Conservation (phyloP, 2,797 vertebrate species). For the Lagodon rhomboides region DNA sequence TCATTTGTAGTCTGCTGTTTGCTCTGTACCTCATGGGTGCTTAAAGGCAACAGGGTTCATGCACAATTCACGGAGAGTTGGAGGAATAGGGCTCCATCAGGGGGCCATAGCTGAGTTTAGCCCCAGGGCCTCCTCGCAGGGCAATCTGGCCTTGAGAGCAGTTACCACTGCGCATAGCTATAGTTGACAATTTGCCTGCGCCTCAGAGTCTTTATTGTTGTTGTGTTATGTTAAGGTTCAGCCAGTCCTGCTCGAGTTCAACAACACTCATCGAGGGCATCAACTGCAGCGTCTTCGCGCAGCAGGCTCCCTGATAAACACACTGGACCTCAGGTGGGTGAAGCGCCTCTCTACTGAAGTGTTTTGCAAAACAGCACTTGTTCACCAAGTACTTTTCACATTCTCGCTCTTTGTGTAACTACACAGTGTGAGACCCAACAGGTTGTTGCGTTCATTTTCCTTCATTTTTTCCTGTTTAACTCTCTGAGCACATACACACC, state of each 20-base stretch:
- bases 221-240: constrained; percentile 71
- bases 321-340: constrained; percentile 64
- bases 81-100: not conserved
- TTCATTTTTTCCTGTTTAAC: constrained; percentile 23
- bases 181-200: not conserved
- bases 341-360: constrained; percentile 5
- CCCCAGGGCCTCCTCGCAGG: constrained; percentile 7
- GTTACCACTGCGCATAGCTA: constrained; percentile 14
- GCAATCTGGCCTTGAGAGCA: constrained; percentile 27
- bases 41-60: constrained; percentile 13
- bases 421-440: not conserved
- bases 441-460: not conserved
- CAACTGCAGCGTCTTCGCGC: constrained; percentile 1
- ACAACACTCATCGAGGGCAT: constrained; percentile 30
- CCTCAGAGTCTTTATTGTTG: constrained; percentile 7
- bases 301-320: constrained; percentile 56
- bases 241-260: constrained; percentile 63
- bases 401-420: not conserved
- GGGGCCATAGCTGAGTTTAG: constrained; percentile 9
- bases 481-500: constrained; percentile 13
- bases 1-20: constrained; percentile 22
- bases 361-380: not conserved
- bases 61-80: constrained; percentile 19
- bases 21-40: constrained; percentile 7
- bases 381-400: not conserved